Evolutionary conservation across 2,797 vertebrate genomes (phyloP), one percentile per base, ranked within the genome.

Genomic region (Chelmon rostratus): DNA sequence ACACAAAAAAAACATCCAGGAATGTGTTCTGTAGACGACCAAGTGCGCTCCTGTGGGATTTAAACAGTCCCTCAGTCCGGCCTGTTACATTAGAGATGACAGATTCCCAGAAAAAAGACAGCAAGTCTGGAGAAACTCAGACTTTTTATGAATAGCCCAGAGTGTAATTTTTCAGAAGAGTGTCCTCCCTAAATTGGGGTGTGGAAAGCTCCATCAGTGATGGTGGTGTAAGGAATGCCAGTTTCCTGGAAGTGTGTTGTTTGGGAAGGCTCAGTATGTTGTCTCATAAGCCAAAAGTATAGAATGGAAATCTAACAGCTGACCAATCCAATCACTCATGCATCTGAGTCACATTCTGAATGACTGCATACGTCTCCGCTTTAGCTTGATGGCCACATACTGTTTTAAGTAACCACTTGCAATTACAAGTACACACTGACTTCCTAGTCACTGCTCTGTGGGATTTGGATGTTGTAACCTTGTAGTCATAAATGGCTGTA

Each of bases 51-150:
- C 62, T 56, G 23, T 40, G 65, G 65, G 47, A 56, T 40, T 35
- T 25, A 3, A 37, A 7, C 8, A 15, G 35, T 0, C 11, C 35
- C 61, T 53, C 40, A 42, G 8, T 37, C 50, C 40, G 37, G 6
- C 28, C 52, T 62, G 31, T 53, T 57, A 23, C 23, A 37, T 56
- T 4, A 76, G 5, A 16, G 8, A 57, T 37, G 33, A 8, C 49
- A 62, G 15, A 78, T 69, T 76, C 23, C 57, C 61, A 52, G 37
- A 56, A 63, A 62, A 4, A 10, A 66, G 35, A 59, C 33, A 61
- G 40, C n/a, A 4, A 19, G 50, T 47, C 59, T 76, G 68, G 33
- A 61, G 13, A 66, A 65, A 65, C 33, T 69, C 56, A 12, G 33
- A 61, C 5, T 37, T 58, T 57, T 42, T 33, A 40, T 47, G 11